These are phyloP conservation scores for Tetramorium parvispinum DNA, from an alignment of 1,140 invertebrate genomes.

Conservation along the genomic window DNA sequence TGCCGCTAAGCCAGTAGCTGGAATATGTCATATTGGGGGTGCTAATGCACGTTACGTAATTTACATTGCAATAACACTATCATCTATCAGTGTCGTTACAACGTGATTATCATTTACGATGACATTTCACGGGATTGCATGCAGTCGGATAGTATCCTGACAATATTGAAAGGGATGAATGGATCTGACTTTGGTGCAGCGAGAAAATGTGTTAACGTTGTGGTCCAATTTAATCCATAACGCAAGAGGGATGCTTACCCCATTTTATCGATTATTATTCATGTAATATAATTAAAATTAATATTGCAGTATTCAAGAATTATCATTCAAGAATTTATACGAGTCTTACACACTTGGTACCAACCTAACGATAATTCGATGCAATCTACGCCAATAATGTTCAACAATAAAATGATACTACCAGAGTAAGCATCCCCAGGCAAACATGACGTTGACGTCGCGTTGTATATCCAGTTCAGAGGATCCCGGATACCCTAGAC, in stretches of 20 bases:
- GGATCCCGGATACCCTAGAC: conserved; percentile 48
- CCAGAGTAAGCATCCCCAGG: not conserved
- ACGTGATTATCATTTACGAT: conserved; percentile 20
- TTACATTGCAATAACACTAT: conserved; percentile 40
- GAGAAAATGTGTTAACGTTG: conserved; percentile 22
- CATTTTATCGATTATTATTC: conserved; percentile 15
- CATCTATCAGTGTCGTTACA: conserved; percentile 33
- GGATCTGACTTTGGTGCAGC: conserved; percentile 12
- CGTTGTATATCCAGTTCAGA: not conserved
- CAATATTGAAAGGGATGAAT: conserved; percentile 19
- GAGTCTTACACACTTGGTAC: not conserved
- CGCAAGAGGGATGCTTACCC: conserved; percentile 14
- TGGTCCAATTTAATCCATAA: conserved; percentile 39
- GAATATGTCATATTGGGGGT: not conserved
- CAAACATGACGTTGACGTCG: not conserved
- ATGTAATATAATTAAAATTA: conserved; percentile 3
- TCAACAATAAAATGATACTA: not conserved
- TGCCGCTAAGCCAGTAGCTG: no score
- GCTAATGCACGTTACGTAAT: conserved; percentile 33
- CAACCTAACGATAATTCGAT: not conserved
- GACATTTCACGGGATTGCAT: conserved; percentile 12
- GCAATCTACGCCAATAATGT: not conserved
- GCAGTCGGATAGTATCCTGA: not conserved
- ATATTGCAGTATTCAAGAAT: not conserved
- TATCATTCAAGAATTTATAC: not conserved